Evolutionary conservation across 2,888 invertebrate species (phyloP).

Genomic region (Mystacides longicornis): DNA sequence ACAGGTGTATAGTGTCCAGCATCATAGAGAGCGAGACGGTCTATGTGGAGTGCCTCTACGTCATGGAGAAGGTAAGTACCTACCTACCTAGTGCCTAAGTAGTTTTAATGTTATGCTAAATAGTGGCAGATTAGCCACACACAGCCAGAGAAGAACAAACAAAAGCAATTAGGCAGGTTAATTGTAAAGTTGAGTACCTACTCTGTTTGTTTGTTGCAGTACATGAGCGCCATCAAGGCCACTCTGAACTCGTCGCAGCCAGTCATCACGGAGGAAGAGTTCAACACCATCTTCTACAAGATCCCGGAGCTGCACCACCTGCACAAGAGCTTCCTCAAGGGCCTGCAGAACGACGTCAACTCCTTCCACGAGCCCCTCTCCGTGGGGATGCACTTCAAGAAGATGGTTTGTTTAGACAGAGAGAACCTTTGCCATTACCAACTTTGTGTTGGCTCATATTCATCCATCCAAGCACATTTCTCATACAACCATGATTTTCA

Average conservation of each 20-base stretch:
- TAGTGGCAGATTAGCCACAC: too few species aligned
- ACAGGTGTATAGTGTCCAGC: conserved; percentile 79
- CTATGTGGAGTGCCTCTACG: conserved; percentile 83
- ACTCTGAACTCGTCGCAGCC: conserved; percentile 83
- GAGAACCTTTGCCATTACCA: background rate
- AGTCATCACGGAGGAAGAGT: conserved; percentile 81
- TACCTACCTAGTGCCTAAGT: background rate
- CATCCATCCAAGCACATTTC: too few species aligned
- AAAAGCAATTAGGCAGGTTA: too few species aligned
- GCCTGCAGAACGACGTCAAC: conserved; percentile 59
- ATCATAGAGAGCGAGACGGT: conserved; percentile 88
- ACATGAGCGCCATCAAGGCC: conserved; percentile 86
- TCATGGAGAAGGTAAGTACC: conserved; percentile 69
- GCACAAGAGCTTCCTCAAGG: conserved; percentile 76
- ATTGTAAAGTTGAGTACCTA: too few species aligned
- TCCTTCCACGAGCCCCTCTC: conserved; percentile 68
- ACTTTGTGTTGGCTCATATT: too few species aligned
- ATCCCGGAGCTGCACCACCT: conserved; percentile 80
- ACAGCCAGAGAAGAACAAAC: too few species aligned
- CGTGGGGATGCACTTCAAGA: conserved; percentile 81
- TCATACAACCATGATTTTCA: too few species aligned
- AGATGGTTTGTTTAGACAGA: conserved; percentile 50
- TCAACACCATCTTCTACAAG: conserved; percentile 86
- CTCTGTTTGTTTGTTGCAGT: conserved; percentile 47
- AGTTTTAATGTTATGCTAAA: too few species aligned